Percentiles rank a stretch among this genome's conserved stretches.
These are phyloP conservation scores for Chironex yamaguchii DNA, from an alignment of 30 jellyfish, hydroid and myxozoan species.

Conservation along the genomic window DNA sequence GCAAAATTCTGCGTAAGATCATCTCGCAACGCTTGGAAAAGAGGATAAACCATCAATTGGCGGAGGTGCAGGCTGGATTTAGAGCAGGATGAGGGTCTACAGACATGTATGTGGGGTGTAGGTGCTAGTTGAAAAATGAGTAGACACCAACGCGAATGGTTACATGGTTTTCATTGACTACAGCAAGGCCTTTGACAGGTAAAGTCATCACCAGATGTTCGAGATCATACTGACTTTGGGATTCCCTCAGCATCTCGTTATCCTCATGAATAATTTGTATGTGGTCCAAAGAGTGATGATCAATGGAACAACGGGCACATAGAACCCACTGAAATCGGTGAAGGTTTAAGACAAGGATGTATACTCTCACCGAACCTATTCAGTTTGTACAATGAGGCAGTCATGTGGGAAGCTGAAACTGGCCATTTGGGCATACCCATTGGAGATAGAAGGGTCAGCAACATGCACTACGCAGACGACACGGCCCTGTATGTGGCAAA, in stretches of 20 bases:
- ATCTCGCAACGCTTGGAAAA: too few relatives aligned
- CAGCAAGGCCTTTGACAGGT: conserved; percentile 47
- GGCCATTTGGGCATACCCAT: background rate
- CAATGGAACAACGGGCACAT: background rate
- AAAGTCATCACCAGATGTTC: background rate
- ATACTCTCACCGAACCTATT: conserved; percentile 3
- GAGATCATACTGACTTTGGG: background rate
- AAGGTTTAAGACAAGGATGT: conserved; percentile 49
- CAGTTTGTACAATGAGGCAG: conserved; percentile 10
- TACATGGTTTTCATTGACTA: conserved; percentile 19
- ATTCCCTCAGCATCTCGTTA: conserved; percentile 1
- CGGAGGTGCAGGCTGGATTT: too few relatives aligned
- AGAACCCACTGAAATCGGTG: background rate
- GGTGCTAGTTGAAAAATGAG: too few relatives aligned
- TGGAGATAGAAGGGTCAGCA: background rate
- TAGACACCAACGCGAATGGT: too few relatives aligned
- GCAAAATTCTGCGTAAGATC: too few relatives aligned
- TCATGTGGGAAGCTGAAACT: conserved; percentile 12
- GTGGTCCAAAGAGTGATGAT: conserved; percentile 6
- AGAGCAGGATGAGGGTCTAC: too few relatives aligned
- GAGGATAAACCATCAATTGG: too few relatives aligned
- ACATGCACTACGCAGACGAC: conserved; percentile 42
- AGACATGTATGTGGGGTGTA: too few relatives aligned
- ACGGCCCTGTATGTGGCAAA: too few relatives aligned
- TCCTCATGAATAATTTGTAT: conserved; percentile 1